Evolutionary conservation across 1,140 invertebrate species (phyloP), one percentile per base, ranked within the genome.

Genomic region (Megalonaias nervosa): DNA sequence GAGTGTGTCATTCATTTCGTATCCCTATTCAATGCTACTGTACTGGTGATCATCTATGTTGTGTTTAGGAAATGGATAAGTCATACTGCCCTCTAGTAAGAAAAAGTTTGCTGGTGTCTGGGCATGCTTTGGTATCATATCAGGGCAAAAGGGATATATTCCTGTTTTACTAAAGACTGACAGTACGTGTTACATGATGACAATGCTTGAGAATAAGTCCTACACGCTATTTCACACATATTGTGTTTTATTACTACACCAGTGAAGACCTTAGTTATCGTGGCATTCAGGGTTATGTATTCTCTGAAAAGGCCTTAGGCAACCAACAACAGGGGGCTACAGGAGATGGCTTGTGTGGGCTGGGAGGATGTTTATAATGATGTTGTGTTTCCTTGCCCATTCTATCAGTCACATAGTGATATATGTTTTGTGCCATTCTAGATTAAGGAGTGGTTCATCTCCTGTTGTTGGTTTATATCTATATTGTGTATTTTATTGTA

Each of bases 231-330:
- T 26, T 59, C n/a, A 56, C 74, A 77, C 26, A 26, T 26, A 26
- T 26, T 67, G 26, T 76, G 71, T 26, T 59, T 73, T 17, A 57
- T 72, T 0, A 75, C 56, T n/a, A n/a, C 21, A 17, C 69, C 31
- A 58, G 26, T 26, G 72, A 21, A 75, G n/a, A 31, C 31, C 19
- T 61, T 62, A n/a, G 64, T 56, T 48, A 59, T 77, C 76, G 67
- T 76, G 77, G 31, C 81, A 75, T 62, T 61, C 26, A 71, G 66
- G 67, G 23, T 67, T 69, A 68, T 74, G 79, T 38, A 82, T 77
- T 3, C 68, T 60, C 58, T 82, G 62, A 62, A 82, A 64, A 16
- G 81, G 77, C 3, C 75, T 72, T 68, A 66, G 74, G 60, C 71
- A 74, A 23, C 56, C 70, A 17, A 81, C 75, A 75, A 78, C 71